These are phyloP conservation scores for Latheticus oryzae DNA, from an alignment of 2,888 invertebrate species.

Conservation along the genomic window DNA sequence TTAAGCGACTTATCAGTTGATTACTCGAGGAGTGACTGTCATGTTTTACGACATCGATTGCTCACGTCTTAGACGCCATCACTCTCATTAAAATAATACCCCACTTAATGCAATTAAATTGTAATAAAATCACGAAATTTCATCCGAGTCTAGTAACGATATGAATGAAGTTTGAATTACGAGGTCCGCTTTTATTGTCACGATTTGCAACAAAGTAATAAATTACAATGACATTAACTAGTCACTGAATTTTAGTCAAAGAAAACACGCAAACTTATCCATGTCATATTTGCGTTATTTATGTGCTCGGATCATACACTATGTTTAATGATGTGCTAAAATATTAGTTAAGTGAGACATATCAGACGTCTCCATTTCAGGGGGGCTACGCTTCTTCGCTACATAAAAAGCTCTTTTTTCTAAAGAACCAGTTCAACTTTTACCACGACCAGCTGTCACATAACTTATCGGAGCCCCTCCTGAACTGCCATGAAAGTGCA, in stretches of 20 bases:
- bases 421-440: conserved; percentile 50
- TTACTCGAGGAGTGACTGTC: conserved; percentile 43
- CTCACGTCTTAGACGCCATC: no score
- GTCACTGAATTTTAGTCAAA: conserved; percentile 4
- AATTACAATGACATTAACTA: conserved; percentile 5
- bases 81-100: conserved; percentile 26
- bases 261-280: background rate
- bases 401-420: conserved; percentile 29
- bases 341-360: conserved; percentile 44
- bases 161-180: background rate
- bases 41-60: no score
- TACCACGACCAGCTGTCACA: conserved; percentile 58
- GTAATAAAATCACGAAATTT: conserved; percentile 6
- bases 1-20: conserved; percentile 58
- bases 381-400: conserved; percentile 33
- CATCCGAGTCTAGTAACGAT: background rate
- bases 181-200: background rate
- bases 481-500: conserved; percentile 40
- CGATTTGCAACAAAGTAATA: conserved; percentile 22
- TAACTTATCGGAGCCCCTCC: conserved; percentile 56
- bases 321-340: conserved; percentile 50
- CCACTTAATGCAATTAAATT: conserved; percentile 20
- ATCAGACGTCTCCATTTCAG: conserved; percentile 27
- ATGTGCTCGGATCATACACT: conserved; percentile 34
- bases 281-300: conserved; percentile 34